Percentiles rank a stretch among this genome's conserved stretches.
These are phyloP conservation scores for Scomber japonicus DNA, from an alignment of 2,113 vertebrate species.

Conservation along the genomic window DNA sequence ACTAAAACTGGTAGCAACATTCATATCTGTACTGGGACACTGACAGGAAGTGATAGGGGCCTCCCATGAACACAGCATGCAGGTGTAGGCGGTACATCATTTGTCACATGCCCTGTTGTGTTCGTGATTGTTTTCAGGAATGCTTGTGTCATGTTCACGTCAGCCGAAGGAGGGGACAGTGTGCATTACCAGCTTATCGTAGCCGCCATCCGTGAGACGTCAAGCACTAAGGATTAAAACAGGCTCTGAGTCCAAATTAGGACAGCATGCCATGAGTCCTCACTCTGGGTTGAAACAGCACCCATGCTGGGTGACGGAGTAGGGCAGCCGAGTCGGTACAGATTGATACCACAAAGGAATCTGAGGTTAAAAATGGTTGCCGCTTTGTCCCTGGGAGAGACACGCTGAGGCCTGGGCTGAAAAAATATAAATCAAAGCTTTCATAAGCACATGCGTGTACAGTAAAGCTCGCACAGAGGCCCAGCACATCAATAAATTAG, in stretches of 20 bases:
- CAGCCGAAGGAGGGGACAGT: constrained; percentile 26
- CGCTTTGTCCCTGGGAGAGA: constrained; percentile 55
- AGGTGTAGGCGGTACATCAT: constrained; percentile 11
- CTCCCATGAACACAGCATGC: constrained; percentile 5
- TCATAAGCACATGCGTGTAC: constrained; percentile 65
- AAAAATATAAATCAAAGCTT: constrained; percentile 75
- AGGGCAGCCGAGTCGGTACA: constrained; percentile 38
- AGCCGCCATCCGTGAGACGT: constrained; percentile 49
- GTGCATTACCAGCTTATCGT: constrained; percentile 65
- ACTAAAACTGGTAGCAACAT: constrained; percentile 25
- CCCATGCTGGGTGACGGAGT: constrained; percentile 60
- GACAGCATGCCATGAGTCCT: constrained; percentile 60
- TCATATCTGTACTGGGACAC: not conserved
- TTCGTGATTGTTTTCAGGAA: constrained; percentile 42
- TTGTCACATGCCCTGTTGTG: not conserved
- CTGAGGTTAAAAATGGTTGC: constrained; percentile 55
- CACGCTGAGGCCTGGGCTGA: constrained; percentile 46
- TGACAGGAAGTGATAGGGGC: constrained; percentile 27
- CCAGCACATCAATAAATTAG: constrained; percentile 80
- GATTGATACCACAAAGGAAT: constrained; percentile 55
- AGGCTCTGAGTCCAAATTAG: constrained; percentile 65
- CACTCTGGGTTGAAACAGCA: constrained; percentile 47
- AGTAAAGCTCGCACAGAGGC: constrained; percentile 65
- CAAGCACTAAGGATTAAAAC: constrained; percentile 71
- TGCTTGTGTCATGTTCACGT: constrained; percentile 36